These are phyloP conservation scores for Cetoscarus ocellatus DNA, from an alignment of 2,797 vertebrate genomes.

Conservation along the genomic window DNA sequence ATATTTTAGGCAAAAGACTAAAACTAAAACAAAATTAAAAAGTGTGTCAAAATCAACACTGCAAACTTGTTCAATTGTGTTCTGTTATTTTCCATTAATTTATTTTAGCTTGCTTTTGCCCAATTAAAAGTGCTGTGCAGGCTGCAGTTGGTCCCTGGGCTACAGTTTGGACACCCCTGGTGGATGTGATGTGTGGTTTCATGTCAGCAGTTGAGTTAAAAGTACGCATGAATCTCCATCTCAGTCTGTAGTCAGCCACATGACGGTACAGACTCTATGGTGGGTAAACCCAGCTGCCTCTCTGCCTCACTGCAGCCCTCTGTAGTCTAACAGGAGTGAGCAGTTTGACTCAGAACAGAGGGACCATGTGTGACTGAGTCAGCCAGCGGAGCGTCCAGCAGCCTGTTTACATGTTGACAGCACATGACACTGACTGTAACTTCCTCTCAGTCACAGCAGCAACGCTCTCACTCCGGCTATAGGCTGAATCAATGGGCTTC, in stretches of 20 bases:
- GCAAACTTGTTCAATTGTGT: no score
- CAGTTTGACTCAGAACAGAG: constrained; percentile 63
- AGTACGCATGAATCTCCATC: not conserved
- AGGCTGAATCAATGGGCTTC: constrained; percentile 59
- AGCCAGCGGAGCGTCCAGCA: constrained; percentile 45
- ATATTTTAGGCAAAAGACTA: no score
- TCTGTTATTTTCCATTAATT: no score
- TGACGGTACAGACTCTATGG: not conserved
- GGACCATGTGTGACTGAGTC: constrained; percentile 69
- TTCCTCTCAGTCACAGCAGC: constrained; percentile 40
- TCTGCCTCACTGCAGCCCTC: not conserved
- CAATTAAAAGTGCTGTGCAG: no score
- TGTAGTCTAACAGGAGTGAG: constrained; percentile 47
- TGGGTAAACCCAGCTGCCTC: not conserved
- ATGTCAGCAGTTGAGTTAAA: no score
- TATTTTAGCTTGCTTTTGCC: no score
- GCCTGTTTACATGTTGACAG: constrained; percentile 69
- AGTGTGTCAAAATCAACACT: no score
- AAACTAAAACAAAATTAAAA: no score
- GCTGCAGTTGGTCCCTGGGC: no score
- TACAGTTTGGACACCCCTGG: no score
- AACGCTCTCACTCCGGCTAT: constrained; percentile 34
- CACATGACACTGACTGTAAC: constrained; percentile 68
- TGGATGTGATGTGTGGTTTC: no score
- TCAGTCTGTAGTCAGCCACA: not conserved